Percentiles rank a stretch among this genome's conserved stretches.
These are phyloP conservation scores for Phorcus lineatus DNA, from an alignment of 2,888 invertebrate genomes.

Conservation along the genomic window DNA sequence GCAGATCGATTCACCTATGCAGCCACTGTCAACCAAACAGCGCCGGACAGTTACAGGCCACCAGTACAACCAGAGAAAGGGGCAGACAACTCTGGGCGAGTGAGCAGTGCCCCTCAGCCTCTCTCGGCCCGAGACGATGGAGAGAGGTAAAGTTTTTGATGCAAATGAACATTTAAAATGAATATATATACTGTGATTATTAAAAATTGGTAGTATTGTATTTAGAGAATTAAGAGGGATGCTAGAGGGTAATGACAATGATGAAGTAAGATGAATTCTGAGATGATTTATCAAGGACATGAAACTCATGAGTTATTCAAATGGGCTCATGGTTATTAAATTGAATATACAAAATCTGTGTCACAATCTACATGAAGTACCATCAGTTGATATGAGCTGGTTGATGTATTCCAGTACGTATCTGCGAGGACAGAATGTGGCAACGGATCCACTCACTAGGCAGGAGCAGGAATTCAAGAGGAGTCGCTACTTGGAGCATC, in stretches of 20 bases:
- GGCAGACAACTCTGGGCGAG: conserved; percentile 29
- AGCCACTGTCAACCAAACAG: not conserved
- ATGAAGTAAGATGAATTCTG: too few relatives aligned
- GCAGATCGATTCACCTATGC: conserved; percentile 44
- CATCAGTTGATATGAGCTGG: too few relatives aligned
- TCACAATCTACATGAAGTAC: too few relatives aligned
- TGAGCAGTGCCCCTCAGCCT: conserved; percentile 48
- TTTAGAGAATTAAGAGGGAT: too few relatives aligned
- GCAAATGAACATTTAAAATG: not conserved
- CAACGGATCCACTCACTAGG: conserved; percentile 86
- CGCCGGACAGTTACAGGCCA: not conserved
- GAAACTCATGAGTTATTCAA: too few relatives aligned
- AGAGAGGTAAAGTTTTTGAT: conserved; percentile 19
- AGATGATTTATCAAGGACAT: too few relatives aligned
- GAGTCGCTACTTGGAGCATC: conserved; percentile 85
- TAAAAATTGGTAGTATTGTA: too few relatives aligned
- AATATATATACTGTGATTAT: not conserved
- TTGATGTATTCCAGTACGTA: conserved; percentile 77
- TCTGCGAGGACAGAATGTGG: conserved; percentile 90
- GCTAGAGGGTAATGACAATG: not conserved
- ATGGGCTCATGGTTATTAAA: too few relatives aligned
- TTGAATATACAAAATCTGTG: too few relatives aligned
- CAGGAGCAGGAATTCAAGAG: conserved; percentile 87
- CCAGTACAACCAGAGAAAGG: too few relatives aligned
- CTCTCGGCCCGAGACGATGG: conserved; percentile 31